Percentiles rank a stretch among this genome's conserved stretches.
Evolutionary conservation across 1,140 invertebrate genomes (phyloP).

Genomic region (Trypoxylus dichotomus): DNA sequence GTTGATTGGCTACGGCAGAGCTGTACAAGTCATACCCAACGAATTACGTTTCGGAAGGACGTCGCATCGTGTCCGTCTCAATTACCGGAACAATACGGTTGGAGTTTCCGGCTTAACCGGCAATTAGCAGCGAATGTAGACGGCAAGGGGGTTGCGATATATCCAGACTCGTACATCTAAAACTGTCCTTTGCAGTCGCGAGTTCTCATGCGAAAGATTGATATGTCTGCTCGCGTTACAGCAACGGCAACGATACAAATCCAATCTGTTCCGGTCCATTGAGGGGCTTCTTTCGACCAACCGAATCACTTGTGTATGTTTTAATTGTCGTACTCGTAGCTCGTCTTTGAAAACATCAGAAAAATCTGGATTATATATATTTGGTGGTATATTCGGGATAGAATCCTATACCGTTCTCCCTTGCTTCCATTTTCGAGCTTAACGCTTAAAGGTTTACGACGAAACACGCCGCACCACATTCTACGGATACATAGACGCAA

Average conservation of each 20-base stretch:
- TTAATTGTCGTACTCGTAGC: too few species aligned
- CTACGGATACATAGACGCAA: neutral
- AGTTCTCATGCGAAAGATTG: conserved; percentile 30
- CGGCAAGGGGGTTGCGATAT: neutral
- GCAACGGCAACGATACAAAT: neutral
- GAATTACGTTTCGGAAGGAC: neutral
- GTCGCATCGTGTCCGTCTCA: neutral
- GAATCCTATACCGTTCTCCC: too few species aligned
- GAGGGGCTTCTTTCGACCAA: neutral
- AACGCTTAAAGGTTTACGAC: conserved; percentile 6
- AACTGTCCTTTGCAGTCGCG: conserved; percentile 26
- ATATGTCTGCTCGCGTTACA: conserved; percentile 8
- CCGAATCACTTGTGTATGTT: neutral
- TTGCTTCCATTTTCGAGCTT: neutral
- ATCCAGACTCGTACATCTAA: neutral
- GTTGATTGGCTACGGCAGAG: neutral
- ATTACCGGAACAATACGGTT: conserved; percentile 21
- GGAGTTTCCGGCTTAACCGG: conserved; percentile 3
- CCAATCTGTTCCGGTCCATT: conserved; percentile 4
- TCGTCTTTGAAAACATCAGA: too few species aligned
- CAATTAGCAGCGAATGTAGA: neutral
- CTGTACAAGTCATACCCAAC: conserved; percentile 3
- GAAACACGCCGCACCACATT: neutral
- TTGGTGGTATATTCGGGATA: too few species aligned
- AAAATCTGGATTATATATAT: too few species aligned